Conservation (phyloP, 2,797 vertebrate species). For the Hypotaenidia philippensis region DNA sequence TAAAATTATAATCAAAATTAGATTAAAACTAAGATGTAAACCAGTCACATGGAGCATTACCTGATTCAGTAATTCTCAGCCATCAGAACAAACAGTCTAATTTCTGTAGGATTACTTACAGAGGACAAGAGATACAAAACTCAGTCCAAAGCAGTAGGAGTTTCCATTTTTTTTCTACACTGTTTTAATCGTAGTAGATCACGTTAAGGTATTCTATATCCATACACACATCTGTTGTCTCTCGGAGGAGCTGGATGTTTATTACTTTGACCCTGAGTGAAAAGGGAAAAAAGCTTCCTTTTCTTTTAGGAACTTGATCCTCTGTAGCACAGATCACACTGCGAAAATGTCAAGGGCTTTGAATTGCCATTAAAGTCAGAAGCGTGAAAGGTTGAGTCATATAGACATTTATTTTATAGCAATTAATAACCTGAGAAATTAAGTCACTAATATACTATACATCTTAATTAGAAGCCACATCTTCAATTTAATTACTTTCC, state of each 20-base stretch:
- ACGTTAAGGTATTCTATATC: background rate
- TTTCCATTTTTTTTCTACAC: background rate
- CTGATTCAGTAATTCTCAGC: background rate
- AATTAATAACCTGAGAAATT: conserved; percentile 64
- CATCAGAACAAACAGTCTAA: background rate
- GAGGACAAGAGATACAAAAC: background rate
- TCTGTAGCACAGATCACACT: background rate
- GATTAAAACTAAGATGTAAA: background rate
- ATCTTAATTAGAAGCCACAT: conserved; percentile 48
- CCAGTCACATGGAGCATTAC: background rate
- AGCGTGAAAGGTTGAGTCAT: conserved; percentile 53
- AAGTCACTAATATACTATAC: conserved; percentile 24
- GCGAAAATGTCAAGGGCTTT: conserved; percentile 61
- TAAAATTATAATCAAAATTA: background rate
- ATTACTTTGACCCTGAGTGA: conserved; percentile 38
- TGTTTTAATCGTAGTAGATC: background rate
- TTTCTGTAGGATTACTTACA: background rate
- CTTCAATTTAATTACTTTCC: conserved; percentile 41
- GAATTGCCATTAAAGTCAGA: conserved; percentile 29
- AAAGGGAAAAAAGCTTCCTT: background rate
- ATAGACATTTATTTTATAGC: conserved; percentile 33
- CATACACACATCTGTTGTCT: background rate
- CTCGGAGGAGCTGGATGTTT: background rate
- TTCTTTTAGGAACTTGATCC: background rate
- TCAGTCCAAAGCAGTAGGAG: background rate